Evolutionary conservation across 2,888 invertebrate genomes (phyloP), one percentile per base, ranked within the genome.

Genomic region (Stenurella melanura): DNA sequence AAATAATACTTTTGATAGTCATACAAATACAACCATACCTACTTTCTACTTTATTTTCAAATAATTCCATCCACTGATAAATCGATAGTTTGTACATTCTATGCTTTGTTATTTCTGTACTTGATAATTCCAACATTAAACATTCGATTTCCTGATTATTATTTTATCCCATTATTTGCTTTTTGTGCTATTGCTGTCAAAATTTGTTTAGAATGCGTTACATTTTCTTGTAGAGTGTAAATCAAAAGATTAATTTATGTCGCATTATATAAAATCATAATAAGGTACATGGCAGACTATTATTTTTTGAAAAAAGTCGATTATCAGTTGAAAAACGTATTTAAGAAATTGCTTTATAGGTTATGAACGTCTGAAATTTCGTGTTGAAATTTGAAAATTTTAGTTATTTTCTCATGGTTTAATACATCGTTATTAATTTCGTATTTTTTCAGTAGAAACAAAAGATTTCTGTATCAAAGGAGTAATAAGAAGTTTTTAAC

Each of bases 141-240:
- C 10, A 38, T 38, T 38, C 7, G 38, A 38, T 38, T 38, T 15
- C 12, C 42, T 42, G 42, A 4, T 42, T 42, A 18, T 67, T 54
- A 42, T 66, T 66, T 38, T 56, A 19, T 50, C 26, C n/a, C 17
- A 9, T 50, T n/a, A n/a, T n/a, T 6, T 50, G 3, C 50, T 56
- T 69, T 69, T 69, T 58, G 57, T 69, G 34, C 69, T 57, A 3
- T 69, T 57, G 57, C 57, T 69, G 69, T 69, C 69, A 69, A 69
- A 69, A 69, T 69, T 69, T 58, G 69, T 58, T 68, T 69, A 18
- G 69, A 69, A 34, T 69, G 30, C 30, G 68, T 34, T 68, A 34
- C 11, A 69, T 69, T 58, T 58, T 69, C 57, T 30, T 30, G 30
- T 58, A 58, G 57, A 34, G 58, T 17, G 21, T 54, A 21, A 58